A percentile compares a stretch with the other conserved stretches of the same genome.
phyloP scores from a whole-genome alignment of 1,140 invertebrate genomes.

The Drosophila melanogaster region DNA sequence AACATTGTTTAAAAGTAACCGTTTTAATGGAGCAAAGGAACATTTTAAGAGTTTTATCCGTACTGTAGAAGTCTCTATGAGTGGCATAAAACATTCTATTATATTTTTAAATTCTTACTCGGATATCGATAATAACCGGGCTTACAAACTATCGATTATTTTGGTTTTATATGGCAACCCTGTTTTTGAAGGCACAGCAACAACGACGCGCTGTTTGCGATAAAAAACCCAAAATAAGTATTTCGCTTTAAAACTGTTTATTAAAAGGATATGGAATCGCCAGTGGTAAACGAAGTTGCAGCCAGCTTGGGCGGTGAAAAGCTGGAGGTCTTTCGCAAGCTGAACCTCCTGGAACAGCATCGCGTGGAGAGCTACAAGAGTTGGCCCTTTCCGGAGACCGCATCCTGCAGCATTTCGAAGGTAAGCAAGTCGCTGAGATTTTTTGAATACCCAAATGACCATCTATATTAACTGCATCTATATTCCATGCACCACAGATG shows the following conservation, averaged over 20 bases:
- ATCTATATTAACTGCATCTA: no score
- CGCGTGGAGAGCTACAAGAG: conserved; percentile 86
- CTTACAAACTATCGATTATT: neutral
- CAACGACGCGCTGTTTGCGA: conserved; percentile 49
- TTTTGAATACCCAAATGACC: no score
- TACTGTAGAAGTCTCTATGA: no score
- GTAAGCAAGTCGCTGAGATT: conserved; percentile 14
- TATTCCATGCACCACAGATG: conserved; percentile 85
- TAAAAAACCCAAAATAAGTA: neutral
- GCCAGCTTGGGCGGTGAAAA: conserved; percentile 3
- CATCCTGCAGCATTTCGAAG: conserved; percentile 85
- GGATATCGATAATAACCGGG: neutral
- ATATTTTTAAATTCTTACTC: neutral
- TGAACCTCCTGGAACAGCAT: conserved; percentile 84
- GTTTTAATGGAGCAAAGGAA: no score
- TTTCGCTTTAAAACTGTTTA: conserved; percentile 9
- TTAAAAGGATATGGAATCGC: conserved; percentile 4
- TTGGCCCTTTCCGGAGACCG: conserved; percentile 86
- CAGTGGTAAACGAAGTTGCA: conserved; percentile 10
- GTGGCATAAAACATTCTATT: no score
- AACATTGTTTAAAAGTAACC: no score
- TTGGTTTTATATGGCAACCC: neutral
- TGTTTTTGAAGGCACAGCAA: conserved; percentile 7
- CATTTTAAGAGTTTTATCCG: no score
- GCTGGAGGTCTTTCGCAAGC: conserved; percentile 53